Evolutionary conservation across 1,140 invertebrate genomes (phyloP).

Genomic region (Anoplophora glabripennis): DNA sequence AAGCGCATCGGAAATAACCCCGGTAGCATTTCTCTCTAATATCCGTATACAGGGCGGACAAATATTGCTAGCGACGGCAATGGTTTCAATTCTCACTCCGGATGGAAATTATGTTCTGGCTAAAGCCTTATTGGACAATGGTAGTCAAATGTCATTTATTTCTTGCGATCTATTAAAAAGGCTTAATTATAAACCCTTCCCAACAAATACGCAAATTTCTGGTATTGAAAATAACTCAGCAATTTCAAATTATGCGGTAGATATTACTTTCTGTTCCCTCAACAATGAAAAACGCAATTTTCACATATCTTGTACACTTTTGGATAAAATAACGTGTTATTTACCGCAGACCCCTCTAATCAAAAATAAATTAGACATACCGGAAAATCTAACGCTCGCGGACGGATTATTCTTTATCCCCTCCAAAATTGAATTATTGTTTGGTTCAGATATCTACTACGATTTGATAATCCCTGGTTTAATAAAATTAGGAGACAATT

Average conservation of each 20-base stretch:
- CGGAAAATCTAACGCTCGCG: slow-evolving; percentile 1
- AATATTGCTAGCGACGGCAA: slow-evolving; percentile 10
- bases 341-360: slow-evolving; percentile 10
- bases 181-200: not conserved
- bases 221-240: not conserved
- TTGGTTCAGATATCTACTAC: too few species aligned
- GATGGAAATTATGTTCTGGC: not conserved
- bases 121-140: slow-evolving; percentile 5
- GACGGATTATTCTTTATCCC: not conserved
- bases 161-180: not conserved
- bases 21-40: too few species aligned
- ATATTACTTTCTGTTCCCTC: not conserved
- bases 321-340: not conserved
- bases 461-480: too few species aligned
- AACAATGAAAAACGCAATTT: too few species aligned
- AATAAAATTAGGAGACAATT: too few species aligned
- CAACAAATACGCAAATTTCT: not conserved
- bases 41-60: not conserved
- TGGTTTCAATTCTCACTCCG: not conserved
- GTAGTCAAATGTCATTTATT: slow-evolving; percentile 1
- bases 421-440: not conserved
- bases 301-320: not conserved
- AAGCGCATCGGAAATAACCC: too few species aligned
- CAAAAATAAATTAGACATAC: slow-evolving; percentile 8
- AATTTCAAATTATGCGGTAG: not conserved